A percentile compares a stretch with the other conserved stretches of the same genome.
These are phyloP conservation scores for Phylloscopus whistleri DNA, from an alignment of 2,113 vertebrate genomes.

Conservation along the genomic window DNA sequence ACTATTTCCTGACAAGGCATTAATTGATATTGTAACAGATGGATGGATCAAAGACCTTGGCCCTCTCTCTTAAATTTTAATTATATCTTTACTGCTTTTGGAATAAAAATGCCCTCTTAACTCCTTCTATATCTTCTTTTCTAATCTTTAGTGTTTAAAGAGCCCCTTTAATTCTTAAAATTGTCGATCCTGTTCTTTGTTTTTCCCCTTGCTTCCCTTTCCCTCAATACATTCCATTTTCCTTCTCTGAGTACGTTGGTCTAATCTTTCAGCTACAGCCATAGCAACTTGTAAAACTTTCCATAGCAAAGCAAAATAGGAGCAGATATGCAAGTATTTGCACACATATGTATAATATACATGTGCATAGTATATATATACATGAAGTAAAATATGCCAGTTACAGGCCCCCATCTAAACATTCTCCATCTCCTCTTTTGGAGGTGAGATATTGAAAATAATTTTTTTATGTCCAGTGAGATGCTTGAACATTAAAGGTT, in stretches of 20 bases:
- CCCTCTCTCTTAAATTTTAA: background rate
- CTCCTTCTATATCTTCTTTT: background rate
- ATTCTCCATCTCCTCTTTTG: accelerated
- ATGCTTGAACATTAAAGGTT: background rate
- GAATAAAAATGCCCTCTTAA: background rate
- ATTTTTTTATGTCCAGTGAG: background rate
- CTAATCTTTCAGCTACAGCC: background rate
- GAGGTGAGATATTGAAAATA: background rate
- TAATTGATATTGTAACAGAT: background rate
- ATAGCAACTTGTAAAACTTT: background rate
- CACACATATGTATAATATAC: background rate
- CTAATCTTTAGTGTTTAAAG: background rate
- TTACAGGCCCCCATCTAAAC: background rate
- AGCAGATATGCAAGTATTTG: background rate
- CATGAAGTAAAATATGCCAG: background rate
- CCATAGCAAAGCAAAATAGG: background rate
- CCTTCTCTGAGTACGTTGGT: background rate
- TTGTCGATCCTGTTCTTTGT: background rate
- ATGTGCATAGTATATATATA: background rate
- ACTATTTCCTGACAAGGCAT: background rate
- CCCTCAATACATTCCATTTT: background rate
- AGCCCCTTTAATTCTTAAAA: background rate
- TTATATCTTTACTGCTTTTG: background rate
- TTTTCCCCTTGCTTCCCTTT: background rate
- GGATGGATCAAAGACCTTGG: background rate